These are phyloP conservation scores for Horisme vitalbata DNA, from an alignment of 2,888 invertebrate species.

Conservation along the genomic window DNA sequence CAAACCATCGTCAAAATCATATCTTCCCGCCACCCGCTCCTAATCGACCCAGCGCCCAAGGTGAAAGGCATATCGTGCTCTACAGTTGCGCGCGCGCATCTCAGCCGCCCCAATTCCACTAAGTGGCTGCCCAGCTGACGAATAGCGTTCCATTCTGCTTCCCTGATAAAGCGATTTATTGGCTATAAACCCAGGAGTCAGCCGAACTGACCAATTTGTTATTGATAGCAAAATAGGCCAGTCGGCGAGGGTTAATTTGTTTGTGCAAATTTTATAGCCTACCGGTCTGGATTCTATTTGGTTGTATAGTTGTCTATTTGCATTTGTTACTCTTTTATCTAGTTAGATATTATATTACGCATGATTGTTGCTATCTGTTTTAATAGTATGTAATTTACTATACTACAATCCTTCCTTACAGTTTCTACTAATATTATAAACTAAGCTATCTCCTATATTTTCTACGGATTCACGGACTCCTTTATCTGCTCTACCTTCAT, in stretches of 20 bases:
- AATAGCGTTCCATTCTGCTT: constrained; percentile 55
- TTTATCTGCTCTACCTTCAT: no score
- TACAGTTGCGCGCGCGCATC: constrained; percentile 38
- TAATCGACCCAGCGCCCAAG: constrained; percentile 36
- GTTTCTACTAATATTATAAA: no score
- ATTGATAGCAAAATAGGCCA: constrained; percentile 41
- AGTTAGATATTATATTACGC: no score
- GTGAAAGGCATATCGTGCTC: constrained; percentile 57
- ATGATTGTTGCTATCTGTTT: no score
- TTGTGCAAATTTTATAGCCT: constrained; percentile 33
- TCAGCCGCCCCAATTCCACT: constrained; percentile 55
- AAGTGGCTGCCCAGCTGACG: constrained; percentile 62
- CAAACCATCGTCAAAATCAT: no score
- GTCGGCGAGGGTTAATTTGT: constrained; percentile 32
- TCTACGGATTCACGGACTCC: no score
- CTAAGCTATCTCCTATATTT: no score
- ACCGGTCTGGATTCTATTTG: background rate
- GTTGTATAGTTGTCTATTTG: background rate
- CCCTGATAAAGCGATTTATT: constrained; percentile 51
- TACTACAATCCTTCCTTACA: no score
- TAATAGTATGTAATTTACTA: no score
- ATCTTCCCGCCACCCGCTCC: constrained; percentile 13
- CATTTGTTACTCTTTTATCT: no score
- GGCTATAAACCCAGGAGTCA: constrained; percentile 38
- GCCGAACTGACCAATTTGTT: constrained; percentile 41